Evolutionary conservation across 2,888 invertebrate genomes (phyloP).

Genomic region (Eupeodes luniger): DNA sequence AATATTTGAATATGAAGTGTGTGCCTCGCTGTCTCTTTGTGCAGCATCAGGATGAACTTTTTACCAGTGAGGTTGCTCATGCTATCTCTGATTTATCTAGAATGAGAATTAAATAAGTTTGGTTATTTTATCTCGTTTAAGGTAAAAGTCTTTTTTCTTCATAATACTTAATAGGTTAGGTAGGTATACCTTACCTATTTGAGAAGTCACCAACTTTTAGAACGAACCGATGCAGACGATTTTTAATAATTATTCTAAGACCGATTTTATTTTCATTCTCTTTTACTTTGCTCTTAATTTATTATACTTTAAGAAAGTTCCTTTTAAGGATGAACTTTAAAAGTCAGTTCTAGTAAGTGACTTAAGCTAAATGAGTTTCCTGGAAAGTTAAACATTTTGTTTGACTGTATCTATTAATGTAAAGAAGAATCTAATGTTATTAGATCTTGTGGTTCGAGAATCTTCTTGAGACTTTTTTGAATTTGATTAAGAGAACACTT

Average conservation of each 20-base stretch:
- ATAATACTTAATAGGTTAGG: background rate
- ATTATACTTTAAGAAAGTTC: conserved; percentile 1
- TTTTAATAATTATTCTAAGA: conserved; percentile 8
- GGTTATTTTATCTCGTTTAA: conserved; percentile 32
- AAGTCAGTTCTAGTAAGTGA: too few relatives aligned
- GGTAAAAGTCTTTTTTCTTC: conserved; percentile 3
- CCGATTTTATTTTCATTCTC: background rate
- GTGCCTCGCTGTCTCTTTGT: background rate
- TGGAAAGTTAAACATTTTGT: background rate
- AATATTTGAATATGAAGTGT: conserved; percentile 31
- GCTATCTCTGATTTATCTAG: background rate
- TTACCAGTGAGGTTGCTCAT: background rate
- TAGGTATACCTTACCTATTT: background rate
- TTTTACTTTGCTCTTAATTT: background rate
- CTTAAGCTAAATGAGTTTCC: background rate
- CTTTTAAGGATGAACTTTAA: background rate
- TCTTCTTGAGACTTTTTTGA: too few relatives aligned
- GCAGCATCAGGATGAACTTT: conserved; percentile 11
- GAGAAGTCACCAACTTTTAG: conserved; percentile 11
- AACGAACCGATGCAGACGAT: conserved; percentile 13
- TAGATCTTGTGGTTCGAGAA: too few relatives aligned
- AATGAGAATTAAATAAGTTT: conserved; percentile 39
- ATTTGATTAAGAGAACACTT: too few relatives aligned
- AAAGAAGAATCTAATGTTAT: too few relatives aligned
- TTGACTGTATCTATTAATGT: background rate